Conservation (phyloP, 2,888 invertebrate genomes). For the Tachina lurida region DNA sequence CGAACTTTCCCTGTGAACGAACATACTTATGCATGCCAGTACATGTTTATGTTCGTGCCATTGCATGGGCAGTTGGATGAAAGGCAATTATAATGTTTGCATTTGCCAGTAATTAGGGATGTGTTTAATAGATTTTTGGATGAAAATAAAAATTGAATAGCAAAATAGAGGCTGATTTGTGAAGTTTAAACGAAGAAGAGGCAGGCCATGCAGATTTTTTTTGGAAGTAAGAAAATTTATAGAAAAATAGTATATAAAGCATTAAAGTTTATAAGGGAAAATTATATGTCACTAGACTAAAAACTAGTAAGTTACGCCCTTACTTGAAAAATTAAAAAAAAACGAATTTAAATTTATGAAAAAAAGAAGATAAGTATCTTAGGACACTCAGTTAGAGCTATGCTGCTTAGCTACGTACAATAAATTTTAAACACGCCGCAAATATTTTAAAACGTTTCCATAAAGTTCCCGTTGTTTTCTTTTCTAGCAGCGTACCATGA, state of each 20-base stretch:
- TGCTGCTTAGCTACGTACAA: no score
- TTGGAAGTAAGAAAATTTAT: slow-evolving; percentile 23
- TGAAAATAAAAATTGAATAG: slow-evolving; percentile 59
- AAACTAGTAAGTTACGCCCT: no score
- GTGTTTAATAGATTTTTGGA: slow-evolving; percentile 66
- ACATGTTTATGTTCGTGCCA: background rate
- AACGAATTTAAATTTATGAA: no score
- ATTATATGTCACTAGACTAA: no score
- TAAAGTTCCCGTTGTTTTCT: no score
- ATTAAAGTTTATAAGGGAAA: slow-evolving; percentile 40
- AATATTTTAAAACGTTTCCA: no score
- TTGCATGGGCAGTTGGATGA: slow-evolving; percentile 18
- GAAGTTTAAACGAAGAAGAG: background rate
- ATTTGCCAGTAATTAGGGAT: slow-evolving; percentile 66
- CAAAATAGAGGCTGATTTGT: background rate
- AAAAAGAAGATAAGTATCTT: no score
- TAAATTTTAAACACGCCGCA: no score
- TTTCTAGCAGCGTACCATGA: no score
- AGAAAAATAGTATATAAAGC: slow-evolving; percentile 52
- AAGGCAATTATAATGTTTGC: slow-evolving; percentile 65
- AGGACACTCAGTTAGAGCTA: no score
- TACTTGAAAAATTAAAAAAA: no score
- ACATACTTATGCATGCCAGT: background rate
- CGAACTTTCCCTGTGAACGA: slow-evolving; percentile 17
- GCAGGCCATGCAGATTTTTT: background rate